Evolutionary conservation across 1,140 invertebrate genomes (phyloP), one percentile per base, ranked within the genome.

Genomic region (Stegodyphus dumicola): DNA sequence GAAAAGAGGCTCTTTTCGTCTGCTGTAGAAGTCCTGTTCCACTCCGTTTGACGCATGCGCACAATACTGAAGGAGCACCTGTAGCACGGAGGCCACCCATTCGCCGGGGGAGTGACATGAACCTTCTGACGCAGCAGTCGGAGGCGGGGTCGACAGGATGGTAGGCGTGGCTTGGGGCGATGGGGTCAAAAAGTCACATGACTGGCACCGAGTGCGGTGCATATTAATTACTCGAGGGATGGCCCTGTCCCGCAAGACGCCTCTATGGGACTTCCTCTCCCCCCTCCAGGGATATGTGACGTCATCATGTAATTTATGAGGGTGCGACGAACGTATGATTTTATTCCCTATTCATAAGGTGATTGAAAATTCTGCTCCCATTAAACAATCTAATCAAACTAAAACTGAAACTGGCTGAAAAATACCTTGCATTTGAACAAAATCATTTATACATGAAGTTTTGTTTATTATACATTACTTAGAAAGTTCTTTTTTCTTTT

Each of bases 121-220:
- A 71, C 67, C 65, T 60, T 6, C 13, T 13, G 73, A 69, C 15
- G 81, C 73, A 73, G 81, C 73, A 71, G 15, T 76, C 52, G 49
- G 56, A 86, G 83, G 49, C 67, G 48, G 9, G 67, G 18, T 11
- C 33, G 33, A 33, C 33, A 33, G 54, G 74, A 64, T 75, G 71
- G 71, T 66, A 75, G 83, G 83, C 74, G 83, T 56, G 74, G 67
- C 70, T 79, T 56, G 67, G 56, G 13, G 77, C 49, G 76, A 65
- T 52, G 76, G 70, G 84, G 84, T 86, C 84, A 86, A 86, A 86
- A 86, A 86, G 84, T 86, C 84, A 86, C 76, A 74, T 86, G 84
- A 86, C 33, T 86, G 84, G 84, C 84, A 86, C 69, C 67, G 56
- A 78, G 76, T 66, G 84, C 76, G 84, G 69, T 78, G 84, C 84